Evolutionary conservation across 2,797 vertebrate genomes (phyloP).

Genomic region (Momotus momota): DNA sequence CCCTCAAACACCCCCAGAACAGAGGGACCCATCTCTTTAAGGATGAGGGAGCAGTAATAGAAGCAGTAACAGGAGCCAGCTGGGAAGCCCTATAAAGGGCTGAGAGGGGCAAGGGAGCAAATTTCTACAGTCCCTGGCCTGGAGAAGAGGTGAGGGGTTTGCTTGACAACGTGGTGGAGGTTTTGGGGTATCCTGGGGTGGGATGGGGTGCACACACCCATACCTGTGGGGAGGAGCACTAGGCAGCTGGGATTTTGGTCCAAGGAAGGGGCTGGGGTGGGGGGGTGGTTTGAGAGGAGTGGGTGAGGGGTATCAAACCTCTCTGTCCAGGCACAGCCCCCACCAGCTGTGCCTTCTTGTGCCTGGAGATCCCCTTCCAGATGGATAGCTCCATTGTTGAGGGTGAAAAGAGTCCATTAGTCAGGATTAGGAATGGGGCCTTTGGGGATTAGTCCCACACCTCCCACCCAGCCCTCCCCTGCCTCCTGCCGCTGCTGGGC

Average conservation of each 20-base stretch:
- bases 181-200: accelerated
- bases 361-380: conserved; percentile 45
- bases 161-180: accelerated
- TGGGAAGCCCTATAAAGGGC: background rate
- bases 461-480: background rate
- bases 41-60: background rate
- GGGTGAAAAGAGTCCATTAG: conserved; percentile 57
- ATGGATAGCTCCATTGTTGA: conserved; percentile 24
- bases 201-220: accelerated
- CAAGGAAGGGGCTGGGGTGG: background rate
- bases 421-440: background rate
- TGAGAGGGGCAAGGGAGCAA: background rate
- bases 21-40: background rate
- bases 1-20: background rate
- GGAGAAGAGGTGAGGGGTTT: background rate
- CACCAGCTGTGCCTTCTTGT: conserved; percentile 23
- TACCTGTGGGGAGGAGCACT: background rate
- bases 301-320: background rate
- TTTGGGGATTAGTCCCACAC: background rate
- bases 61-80: background rate
- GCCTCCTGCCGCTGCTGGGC: accelerated
- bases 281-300: background rate
- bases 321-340: background rate
- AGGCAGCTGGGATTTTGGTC: background rate
- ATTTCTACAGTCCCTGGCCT: background rate